Base-by-base conservation (phyloP, 2,113 vertebrate genomes). In the Urocitellus parryii region DNA sequence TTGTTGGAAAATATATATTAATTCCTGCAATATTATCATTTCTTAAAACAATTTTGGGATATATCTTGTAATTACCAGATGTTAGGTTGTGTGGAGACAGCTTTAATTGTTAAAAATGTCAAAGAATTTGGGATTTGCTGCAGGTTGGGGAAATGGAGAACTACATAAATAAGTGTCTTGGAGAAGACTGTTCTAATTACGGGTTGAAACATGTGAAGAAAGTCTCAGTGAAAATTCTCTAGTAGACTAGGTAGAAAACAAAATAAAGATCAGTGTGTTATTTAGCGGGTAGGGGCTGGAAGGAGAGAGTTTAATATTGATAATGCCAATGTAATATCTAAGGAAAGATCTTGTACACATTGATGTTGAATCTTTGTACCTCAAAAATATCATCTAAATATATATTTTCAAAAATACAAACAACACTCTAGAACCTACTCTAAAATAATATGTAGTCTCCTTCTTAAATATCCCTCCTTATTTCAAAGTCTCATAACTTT, bases 1-100 rank as follows among this genome's bases (percentile, higher is more conserved):
- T 67, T 95, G 42, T 93, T 91, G 34, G 56, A 93, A 87, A 27
- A 12, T 87, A 7, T 34, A 39, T 83, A 51, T 95, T 92, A 85
- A 79, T 82, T 87, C 12, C 29, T 68, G 0, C 86, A 72, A 87
- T 56, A 90, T 27, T 89, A 0, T 11, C 9, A 7, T 77, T 85
- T 78, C 56, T 92, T 65, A 65, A 92, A 77, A 17, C 80, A 63
- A 74, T 90, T 86, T 73, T 29, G 45, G 63, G 12, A 6, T 67
- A 4, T 84, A 58, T 68, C 32, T 88, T 90, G 11, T 92, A 56
- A 37, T 90, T 65, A 70, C 17, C 45, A 92, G 51, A 4, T 92
- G 34, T 70, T 74, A 45, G 32, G 7, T 79, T 58, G 63, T 73
- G 3, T 1, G 2, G 45, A 32, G 53, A 65, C 27, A 77, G n/a